Evolutionary conservation across 2,888 invertebrate species (phyloP), one percentile per base, ranked within the genome.

Genomic region (Conomelus anceps): DNA sequence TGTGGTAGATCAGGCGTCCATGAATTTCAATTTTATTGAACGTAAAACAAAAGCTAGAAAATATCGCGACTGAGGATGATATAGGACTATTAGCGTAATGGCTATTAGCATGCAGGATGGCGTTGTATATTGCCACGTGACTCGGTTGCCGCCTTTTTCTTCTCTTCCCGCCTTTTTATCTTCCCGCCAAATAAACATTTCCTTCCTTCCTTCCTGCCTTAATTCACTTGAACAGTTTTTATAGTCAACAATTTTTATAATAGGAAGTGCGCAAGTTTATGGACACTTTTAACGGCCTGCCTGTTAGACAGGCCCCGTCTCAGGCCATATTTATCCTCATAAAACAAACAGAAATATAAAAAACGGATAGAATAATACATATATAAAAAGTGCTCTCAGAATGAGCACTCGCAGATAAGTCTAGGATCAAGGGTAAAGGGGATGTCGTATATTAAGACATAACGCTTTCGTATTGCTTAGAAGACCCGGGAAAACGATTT

Each of bases 271-370:
- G 88, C 89, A 89, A 89, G 89, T 89, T 89, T 89, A 89, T 89
- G 89, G 89, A 88, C 85, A 89, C 88, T 89, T 89, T 89, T 88
- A 89, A 88, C 88, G 84, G 85, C 89, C 85, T 87, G 22, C 84
- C 84, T 26, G 63, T 85, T 26, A 24, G 84, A 22, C 22, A 26
- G n/a, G 89, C 85, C 85, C 85, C 87, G 41, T 84, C 88, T 22
- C 22, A 26, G n/a, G 89, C 85, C 85, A 85, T 89, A 89, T 89
- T 89, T 89, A 88, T 88, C 29, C 89, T 87, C 88, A 89, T 89
- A 89, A 89, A 89, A 89, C 89, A 89, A 89, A 89, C 89, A 89
- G 89, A 89, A 89, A 89, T 89, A 89, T 89, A 89, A 89, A 89
- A 89, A 89, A 63, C 63, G 89, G 88, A 89, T 89, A 84, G 89